Base-by-base conservation (phyloP, 2,888 invertebrate species). In the Nineta flava region DNA sequence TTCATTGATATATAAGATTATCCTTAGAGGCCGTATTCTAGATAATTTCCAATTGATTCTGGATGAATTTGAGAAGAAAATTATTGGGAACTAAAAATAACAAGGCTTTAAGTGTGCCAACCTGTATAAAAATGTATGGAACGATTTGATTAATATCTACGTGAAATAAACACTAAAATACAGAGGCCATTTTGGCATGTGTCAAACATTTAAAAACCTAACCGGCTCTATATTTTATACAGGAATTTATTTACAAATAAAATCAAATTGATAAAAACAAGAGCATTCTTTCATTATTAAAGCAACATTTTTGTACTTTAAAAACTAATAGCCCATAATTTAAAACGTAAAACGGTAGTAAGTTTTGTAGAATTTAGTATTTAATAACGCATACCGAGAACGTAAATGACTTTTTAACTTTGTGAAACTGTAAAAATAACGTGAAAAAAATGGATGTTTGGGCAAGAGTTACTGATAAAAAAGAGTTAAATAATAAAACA, bases 171-270 rank as follows among this genome's bases (percentile, higher is more conserved):
- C 26, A 26, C 26, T 26, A 26, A 6, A 26, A 26, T 26, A 7
- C 21, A 44, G 44, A 19, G 13, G 44, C 44, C 44, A 44, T 44
- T 44, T 44, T 44, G 44, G 44, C 44, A 44, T 26, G 12, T 44
- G 44, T 44, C 44, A 44, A 44, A 44, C 19, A 21, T 44, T 21
- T 21, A 44, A 44, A n/a, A 21, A 21, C 13, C 9, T 19, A 44
- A 9, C 19, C n/a, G 26, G 13, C 44, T 21, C 13, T 44, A 12
- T 21, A 44, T 21, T 21, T 17, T 42, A 42, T 19, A 42, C 3
- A 15, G 3, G 12, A 42, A 42, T 42, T 9, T 38, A 38, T n/a
- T 15, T n/a, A 38, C n/a, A 38, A 38, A 38, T 15, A 38, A 38
- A 38, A 38, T 13, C 3, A 15, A 38, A n/a, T 15, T 38, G 12